Evolutionary conservation across 2,113 vertebrate genomes (phyloP).

Genomic region (Hylia prasina): DNA sequence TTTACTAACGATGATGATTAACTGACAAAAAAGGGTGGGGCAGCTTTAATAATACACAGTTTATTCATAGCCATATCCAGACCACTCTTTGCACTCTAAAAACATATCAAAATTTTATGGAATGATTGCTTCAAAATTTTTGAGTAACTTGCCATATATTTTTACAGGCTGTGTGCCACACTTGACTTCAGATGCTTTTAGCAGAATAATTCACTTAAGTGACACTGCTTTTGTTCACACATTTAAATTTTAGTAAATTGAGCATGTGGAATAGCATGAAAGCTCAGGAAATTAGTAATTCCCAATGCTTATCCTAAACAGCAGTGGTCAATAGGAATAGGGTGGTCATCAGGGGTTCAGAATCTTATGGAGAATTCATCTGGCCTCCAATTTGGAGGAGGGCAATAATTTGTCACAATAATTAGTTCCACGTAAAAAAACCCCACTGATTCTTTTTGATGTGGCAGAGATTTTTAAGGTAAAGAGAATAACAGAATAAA

Average conservation of each 20-base stretch:
- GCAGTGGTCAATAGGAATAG: background rate
- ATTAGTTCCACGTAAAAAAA: background rate
- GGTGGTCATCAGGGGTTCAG: background rate
- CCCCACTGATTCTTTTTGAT: fast-evolving
- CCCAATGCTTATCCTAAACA: background rate
- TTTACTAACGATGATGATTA: background rate
- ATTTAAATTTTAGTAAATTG: background rate
- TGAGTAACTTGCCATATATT: fast-evolving
- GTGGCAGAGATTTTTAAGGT: background rate
- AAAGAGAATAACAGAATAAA: background rate
- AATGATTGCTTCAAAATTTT: background rate
- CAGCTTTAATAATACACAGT: background rate
- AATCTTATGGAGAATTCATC: background rate
- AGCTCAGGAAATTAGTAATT: background rate
- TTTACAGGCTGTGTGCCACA: background rate
- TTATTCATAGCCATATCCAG: background rate
- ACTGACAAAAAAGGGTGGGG: background rate
- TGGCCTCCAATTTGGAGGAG: background rate
- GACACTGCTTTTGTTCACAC: background rate
- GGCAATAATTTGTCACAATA: background rate
- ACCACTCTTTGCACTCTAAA: background rate
- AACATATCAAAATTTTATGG: background rate
- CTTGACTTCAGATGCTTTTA: background rate
- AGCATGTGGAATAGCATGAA: background rate
- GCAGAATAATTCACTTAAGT: background rate